A percentile compares a stretch with the other conserved stretches of the same genome.
Evolutionary conservation across 2,113 vertebrate genomes (phyloP).

Genomic region (Pterocles orientalis): DNA sequence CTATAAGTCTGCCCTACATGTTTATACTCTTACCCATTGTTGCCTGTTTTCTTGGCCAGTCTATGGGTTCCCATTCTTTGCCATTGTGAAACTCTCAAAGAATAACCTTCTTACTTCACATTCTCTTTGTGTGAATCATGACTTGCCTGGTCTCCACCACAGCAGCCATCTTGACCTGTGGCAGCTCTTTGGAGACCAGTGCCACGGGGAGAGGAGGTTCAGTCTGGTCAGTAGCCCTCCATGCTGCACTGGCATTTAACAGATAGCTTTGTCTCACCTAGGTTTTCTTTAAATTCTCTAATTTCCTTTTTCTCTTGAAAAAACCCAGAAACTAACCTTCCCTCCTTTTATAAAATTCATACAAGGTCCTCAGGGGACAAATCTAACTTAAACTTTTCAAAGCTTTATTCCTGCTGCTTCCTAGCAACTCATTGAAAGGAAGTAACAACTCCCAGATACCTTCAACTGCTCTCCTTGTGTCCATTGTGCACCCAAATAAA

Average conservation of each 20-base stretch:
- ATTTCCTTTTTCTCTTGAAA: background rate
- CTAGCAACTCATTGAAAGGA: background rate
- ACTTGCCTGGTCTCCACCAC: rapidly evolving
- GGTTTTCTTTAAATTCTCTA: background rate
- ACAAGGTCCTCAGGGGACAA: background rate
- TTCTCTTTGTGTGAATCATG: background rate
- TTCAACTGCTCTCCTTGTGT: background rate
- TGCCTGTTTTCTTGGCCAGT: constrained; percentile 35
- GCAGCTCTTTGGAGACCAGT: background rate
- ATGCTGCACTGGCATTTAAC: background rate
- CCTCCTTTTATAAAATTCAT: background rate
- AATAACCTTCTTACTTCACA: background rate
- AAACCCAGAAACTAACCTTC: background rate
- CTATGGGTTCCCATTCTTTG: constrained; percentile 25
- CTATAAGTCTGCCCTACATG: background rate
- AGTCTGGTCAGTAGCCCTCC: background rate
- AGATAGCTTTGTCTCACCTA: background rate
- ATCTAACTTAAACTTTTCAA: background rate
- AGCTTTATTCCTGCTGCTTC: background rate
- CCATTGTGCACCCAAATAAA: background rate
- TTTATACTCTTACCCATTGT: constrained; percentile 48
- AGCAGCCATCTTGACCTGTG: background rate
- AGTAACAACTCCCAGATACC: background rate
- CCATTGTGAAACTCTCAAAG: constrained; percentile 48
- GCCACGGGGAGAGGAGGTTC: background rate